A percentile compares a stretch with the other conserved stretches of the same genome.
Evolutionary conservation across 2,888 invertebrate genomes (phyloP).

Genomic region (Blastobasis adustella): DNA sequence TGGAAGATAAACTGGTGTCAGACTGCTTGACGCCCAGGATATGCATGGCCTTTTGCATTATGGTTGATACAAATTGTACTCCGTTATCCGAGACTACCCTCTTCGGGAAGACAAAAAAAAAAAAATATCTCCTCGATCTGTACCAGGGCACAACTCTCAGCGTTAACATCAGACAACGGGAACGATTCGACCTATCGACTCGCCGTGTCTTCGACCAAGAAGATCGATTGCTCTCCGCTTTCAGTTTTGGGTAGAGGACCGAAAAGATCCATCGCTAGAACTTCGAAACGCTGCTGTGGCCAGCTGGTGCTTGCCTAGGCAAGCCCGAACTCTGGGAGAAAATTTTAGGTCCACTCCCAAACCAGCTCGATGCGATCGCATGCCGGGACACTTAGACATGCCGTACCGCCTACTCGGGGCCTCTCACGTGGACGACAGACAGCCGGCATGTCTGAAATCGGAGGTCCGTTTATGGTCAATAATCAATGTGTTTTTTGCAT

Average conservation of each 20-base stretch:
- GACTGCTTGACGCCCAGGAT: slow-evolving; percentile 13
- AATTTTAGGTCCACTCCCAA: too few relatives aligned
- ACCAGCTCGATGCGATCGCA: too few relatives aligned
- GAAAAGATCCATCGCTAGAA: slow-evolving; percentile 24
- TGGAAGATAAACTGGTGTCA: slow-evolving; percentile 26
- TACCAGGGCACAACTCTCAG: slow-evolving; percentile 15
- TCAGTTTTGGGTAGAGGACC: slow-evolving; percentile 11
- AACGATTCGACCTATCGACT: slow-evolving; percentile 13
- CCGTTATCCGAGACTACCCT: slow-evolving; percentile 29
- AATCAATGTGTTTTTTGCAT: too few relatives aligned
- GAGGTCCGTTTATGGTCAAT: too few relatives aligned
- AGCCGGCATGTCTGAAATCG: too few relatives aligned
- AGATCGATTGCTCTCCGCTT: slow-evolving; percentile 7
- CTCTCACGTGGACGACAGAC: too few relatives aligned
- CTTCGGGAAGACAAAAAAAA: slow-evolving; percentile 25
- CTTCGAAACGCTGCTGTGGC: slow-evolving; percentile 17
- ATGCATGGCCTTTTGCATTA: slow-evolving; percentile 23
- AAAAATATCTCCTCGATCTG: slow-evolving; percentile 26
- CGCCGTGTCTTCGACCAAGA: slow-evolving; percentile 10
- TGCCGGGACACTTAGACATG: too few relatives aligned
- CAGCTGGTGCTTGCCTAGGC: too few relatives aligned
- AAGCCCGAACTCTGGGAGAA: too few relatives aligned
- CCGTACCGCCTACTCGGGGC: too few relatives aligned
- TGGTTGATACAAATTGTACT: slow-evolving; percentile 21
- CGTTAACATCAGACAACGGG: slow-evolving; percentile 6